Conservation (phyloP, 2,113 vertebrate species). For the Megaleporinus macrocephalus region DNA sequence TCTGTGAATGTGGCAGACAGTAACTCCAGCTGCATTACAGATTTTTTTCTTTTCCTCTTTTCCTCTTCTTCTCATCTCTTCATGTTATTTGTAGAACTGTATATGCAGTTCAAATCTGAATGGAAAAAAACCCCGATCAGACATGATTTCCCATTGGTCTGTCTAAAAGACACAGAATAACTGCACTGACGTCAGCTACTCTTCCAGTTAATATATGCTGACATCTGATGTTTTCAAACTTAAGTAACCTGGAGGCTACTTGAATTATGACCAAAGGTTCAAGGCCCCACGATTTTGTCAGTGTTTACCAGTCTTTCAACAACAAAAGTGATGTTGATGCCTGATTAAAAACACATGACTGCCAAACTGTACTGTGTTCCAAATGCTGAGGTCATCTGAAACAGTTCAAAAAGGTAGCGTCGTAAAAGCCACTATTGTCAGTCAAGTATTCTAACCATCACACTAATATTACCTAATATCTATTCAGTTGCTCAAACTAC, state of each 20-base stretch:
- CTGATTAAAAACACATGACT: no score
- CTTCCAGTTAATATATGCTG: not conserved
- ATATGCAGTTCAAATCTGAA: not conserved
- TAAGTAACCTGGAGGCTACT: not conserved
- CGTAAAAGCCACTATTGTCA: not conserved
- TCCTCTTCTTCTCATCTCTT: no score
- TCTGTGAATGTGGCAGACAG: not conserved
- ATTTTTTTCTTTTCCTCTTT: no score
- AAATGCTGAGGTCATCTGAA: not conserved
- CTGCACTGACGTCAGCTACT: not conserved
- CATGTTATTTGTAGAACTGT: not conserved
- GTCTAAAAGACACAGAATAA: not conserved
- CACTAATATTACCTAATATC: not conserved
- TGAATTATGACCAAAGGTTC: not conserved
- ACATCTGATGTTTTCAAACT: slow-evolving; percentile 6
- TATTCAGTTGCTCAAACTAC: not conserved
- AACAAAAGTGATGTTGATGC: no score
- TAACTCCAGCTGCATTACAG: not conserved
- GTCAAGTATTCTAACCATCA: not conserved
- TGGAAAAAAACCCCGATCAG: not conserved
- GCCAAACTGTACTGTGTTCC: not conserved
- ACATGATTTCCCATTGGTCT: not conserved
- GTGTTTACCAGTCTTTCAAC: not conserved
- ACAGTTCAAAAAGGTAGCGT: not conserved
- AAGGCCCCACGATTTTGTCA: not conserved